These are phyloP conservation scores for Panthera tigris DNA, from an alignment of 2,113 vertebrate genomes.

Conservation along the genomic window DNA sequence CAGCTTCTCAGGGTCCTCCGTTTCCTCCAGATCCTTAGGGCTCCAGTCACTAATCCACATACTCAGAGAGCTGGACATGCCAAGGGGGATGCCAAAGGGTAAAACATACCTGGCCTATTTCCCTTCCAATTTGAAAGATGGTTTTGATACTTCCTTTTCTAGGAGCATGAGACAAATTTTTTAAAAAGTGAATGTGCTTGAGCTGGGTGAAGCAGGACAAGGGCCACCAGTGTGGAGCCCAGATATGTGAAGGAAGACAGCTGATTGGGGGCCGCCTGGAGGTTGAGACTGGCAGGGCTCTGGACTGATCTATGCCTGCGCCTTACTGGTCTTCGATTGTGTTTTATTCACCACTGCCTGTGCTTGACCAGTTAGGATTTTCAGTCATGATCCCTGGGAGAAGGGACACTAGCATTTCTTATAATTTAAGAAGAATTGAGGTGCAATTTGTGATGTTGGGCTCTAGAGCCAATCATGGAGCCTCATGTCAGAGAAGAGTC, in stretches of 20 bases:
- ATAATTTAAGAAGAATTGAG: neutral
- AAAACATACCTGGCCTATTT: neutral
- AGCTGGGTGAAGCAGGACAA: neutral
- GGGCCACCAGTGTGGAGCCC: fast-evolving
- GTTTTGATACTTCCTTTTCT: neutral
- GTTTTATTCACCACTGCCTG: neutral
- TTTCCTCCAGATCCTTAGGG: too few species aligned
- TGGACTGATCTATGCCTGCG: fast-evolving
- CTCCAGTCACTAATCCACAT: too few species aligned
- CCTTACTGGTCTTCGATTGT: neutral
- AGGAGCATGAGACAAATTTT: neutral
- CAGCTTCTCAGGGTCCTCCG: fast-evolving
- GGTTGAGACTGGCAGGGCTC: neutral
- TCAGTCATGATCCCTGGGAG: neutral
- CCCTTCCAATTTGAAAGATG: neutral
- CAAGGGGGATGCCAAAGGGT: neutral
- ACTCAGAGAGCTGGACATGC: neutral
- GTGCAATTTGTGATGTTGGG: neutral
- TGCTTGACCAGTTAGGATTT: neutral
- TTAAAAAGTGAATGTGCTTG: neutral
- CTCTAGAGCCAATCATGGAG: neutral
- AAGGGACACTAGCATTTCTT: neutral
- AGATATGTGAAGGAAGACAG: neutral
- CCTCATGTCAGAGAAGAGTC: neutral
- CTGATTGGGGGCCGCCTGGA: fast-evolving